phyloP scores from a whole-genome alignment of 2,113 vertebrate species.

The Actenoides lindsayi region DNA sequence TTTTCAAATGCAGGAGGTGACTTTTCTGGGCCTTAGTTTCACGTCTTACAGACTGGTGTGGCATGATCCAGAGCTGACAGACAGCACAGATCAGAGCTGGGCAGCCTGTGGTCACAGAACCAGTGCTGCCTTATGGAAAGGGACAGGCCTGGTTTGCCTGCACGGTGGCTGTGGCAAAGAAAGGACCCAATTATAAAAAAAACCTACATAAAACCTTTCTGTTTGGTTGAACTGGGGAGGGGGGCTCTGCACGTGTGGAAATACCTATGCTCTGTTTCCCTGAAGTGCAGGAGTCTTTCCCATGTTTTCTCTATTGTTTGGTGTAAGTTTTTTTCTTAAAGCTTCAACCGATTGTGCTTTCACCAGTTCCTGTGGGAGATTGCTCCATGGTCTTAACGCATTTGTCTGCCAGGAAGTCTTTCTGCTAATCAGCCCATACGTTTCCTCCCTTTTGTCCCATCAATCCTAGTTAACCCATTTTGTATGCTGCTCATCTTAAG shows the following conservation, averaged over 20 bases:
- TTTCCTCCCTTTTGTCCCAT: not conserved
- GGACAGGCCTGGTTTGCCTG: not conserved
- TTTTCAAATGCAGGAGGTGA: not conserved
- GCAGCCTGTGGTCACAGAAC: accelerated
- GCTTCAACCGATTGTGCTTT: not conserved
- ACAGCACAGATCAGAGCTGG: accelerated
- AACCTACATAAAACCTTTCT: not conserved
- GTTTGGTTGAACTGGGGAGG: not conserved
- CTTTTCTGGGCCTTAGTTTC: not conserved
- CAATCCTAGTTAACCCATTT: not conserved
- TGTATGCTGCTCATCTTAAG: not conserved
- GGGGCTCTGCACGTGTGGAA: not conserved
- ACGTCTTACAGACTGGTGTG: not conserved
- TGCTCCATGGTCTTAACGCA: not conserved
- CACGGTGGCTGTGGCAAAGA: accelerated
- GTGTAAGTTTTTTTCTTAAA: not conserved
- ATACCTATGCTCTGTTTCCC: not conserved
- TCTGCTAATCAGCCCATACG: not conserved
- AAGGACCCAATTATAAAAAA: not conserved
- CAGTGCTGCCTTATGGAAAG: accelerated
- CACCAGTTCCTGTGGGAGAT: not conserved
- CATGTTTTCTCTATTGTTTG: not conserved
- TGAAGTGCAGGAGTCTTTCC: not conserved
- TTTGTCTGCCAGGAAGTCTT: not conserved
- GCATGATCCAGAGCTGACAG: not conserved